Evolutionary conservation across 1,140 invertebrate species (phyloP).

Genomic region (Euura lappo): DNA sequence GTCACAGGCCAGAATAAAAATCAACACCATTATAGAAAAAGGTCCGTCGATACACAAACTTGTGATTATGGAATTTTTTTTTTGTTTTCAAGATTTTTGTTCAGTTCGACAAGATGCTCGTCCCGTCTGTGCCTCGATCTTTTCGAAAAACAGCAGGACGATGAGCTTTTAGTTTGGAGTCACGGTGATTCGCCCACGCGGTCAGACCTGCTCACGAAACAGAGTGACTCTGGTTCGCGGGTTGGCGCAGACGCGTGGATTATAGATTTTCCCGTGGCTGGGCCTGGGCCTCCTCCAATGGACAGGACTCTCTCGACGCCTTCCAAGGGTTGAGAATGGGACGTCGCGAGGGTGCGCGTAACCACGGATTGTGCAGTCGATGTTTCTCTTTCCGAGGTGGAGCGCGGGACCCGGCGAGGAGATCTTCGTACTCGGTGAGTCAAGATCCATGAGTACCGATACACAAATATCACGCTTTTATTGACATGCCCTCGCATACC

Average conservation of each 20-base stretch:
- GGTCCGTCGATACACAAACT: too few relatives aligned
- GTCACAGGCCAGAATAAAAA: too few relatives aligned
- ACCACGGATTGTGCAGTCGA: neutral
- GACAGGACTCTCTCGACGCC: neutral
- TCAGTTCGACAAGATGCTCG: too few relatives aligned
- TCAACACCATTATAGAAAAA: too few relatives aligned
- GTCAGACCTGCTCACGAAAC: neutral
- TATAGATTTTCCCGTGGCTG: constrained; percentile 6
- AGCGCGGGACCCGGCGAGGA: constrained; percentile 1
- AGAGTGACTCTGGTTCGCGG: neutral
- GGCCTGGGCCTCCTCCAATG: neutral
- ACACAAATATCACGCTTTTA: too few relatives aligned
- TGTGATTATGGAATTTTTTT: too few relatives aligned
- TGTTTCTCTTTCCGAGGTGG: constrained; percentile 3
- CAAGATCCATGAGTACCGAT: neutral
- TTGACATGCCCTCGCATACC: too few relatives aligned
- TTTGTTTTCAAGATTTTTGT: too few relatives aligned
- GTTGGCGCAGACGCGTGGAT: neutral
- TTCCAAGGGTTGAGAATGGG: constrained; percentile 1
- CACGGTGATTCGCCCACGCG: neutral
- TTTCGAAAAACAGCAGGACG: too few relatives aligned
- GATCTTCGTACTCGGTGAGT: neutral
- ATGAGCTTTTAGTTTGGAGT: neutral
- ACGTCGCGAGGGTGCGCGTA: constrained; percentile 3
- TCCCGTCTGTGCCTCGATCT: too few relatives aligned